phyloP scores from a whole-genome alignment of 2,113 vertebrate genomes.

The Scomber colias region DNA sequence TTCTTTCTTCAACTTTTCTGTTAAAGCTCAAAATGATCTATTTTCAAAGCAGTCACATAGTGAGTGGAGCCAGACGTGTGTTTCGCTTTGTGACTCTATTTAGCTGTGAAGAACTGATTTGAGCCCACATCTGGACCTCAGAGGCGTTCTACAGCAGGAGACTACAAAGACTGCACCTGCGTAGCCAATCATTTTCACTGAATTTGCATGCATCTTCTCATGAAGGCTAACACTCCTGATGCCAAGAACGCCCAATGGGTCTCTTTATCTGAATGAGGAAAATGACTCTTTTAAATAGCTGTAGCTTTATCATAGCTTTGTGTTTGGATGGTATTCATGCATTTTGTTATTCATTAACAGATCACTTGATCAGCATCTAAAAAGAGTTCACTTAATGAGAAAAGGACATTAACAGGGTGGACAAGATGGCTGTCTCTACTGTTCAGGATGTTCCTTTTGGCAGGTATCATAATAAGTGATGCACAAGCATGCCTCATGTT shows the following conservation, averaged over 20 bases:
- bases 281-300: background rate
- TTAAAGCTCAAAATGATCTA: background rate
- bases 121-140: conserved; percentile 5
- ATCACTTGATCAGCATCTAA: background rate
- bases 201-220: conserved; percentile 9
- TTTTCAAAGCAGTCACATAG: background rate
- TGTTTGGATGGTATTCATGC: background rate
- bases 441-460: conserved; percentile 25
- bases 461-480: conserved; percentile 30
- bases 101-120: background rate
- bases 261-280: background rate
- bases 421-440: background rate
- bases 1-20: background rate
- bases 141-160: background rate
- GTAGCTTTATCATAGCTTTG: background rate
- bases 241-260: background rate
- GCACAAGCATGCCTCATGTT: conserved; percentile 49
- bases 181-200: conserved; percentile 1
- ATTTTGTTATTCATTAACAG: background rate
- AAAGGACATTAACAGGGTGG: background rate
- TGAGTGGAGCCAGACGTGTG: background rate
- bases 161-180: background rate
- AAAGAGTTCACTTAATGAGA: background rate
- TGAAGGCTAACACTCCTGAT: background rate
- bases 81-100: background rate